Base-by-base conservation (phyloP, 2,113 vertebrate species). In the Psophia crepitans region DNA sequence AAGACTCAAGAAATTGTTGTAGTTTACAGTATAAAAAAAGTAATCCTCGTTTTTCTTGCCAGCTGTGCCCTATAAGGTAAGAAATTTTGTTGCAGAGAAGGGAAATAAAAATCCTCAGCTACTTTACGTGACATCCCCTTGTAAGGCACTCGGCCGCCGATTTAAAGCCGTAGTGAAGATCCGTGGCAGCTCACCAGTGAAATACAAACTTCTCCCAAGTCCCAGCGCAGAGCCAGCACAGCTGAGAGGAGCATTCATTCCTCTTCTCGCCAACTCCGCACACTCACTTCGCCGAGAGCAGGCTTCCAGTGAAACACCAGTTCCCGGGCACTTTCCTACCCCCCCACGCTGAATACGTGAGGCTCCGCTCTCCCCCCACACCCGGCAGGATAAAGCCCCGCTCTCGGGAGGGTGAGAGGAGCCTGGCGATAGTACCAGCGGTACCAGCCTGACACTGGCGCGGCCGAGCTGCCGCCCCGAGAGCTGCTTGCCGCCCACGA, bases 201-300 rank as follows among this genome's bases (percentile, higher is more conserved):
- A 89, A 64, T 65, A 65, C 33, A 92, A 91, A 96, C 89, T 97
- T 95, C 90, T 58, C 84, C 3, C 58, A 22, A 75, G 88, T 91
- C 58, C 69, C 86, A 83, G 84, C 24, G n/a, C 73, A 65, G 49
- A 70, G 68, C 44, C 77, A 87, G 51, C 63, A 35, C 65, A 79
- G 92, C 83, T 66, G 78, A 76, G 33, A 28, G 68, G 20, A 79
- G 32, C 51, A 11, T n/a, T 16, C 48, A 1, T 12, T 5, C 54
- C 65, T 80, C 19, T 53, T 6, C 75, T 66, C 26, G 20, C 43
- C 65, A 68, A 14, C 84, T 81, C 58, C 43, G 8, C 74, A 56
- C 30, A 16, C 51, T 43, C 9, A 3, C 48, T 12, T 4, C 7
- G 33, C 84, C 39, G 33, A n/a, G 15, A 32, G 48, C 5, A 10